These are phyloP conservation scores for Leptopilina boulardi DNA, from an alignment of 1,140 invertebrate species.

Conservation along the genomic window DNA sequence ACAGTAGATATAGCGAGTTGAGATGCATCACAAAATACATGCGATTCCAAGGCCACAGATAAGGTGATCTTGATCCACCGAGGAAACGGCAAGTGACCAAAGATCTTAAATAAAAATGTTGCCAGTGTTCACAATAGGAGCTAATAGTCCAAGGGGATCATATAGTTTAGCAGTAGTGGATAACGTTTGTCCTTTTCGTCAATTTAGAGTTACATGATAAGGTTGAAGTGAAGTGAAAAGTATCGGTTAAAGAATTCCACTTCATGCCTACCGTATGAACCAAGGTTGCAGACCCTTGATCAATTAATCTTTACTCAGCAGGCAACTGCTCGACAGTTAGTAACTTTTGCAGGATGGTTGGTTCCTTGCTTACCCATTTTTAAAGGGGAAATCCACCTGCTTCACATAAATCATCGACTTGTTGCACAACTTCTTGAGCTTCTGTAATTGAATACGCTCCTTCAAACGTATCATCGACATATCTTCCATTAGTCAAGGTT, in stretches of 20 bases:
- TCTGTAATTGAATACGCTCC: not conserved
- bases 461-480: not conserved
- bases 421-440: not conserved
- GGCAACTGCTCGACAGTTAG: not conserved
- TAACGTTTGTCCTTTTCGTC: not conserved
- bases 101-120: constrained; percentile 64
- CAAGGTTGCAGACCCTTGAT: not conserved
- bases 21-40: constrained; percentile 35
- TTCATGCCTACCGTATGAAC: not conserved
- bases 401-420: not conserved
- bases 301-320: not conserved
- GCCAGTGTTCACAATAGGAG: not conserved
- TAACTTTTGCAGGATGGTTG: not conserved
- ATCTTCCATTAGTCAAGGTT: constrained; percentile 17
- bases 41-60: not conserved
- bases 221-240: not conserved
- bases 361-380: not conserved
- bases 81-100: constrained; percentile 45
- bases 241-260: not conserved
- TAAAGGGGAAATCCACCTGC: constrained; percentile 2
- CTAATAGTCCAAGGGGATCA: not conserved
- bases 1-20: constrained; percentile 8
- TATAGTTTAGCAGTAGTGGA: not conserved
- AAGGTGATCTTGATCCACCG: not conserved
- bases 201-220: not conserved